Percentiles rank a stretch among this genome's conserved stretches.
These are phyloP conservation scores for Drosophila chauvacae DNA, from an alignment of 1,140 invertebrate species.

Conservation along the genomic window DNA sequence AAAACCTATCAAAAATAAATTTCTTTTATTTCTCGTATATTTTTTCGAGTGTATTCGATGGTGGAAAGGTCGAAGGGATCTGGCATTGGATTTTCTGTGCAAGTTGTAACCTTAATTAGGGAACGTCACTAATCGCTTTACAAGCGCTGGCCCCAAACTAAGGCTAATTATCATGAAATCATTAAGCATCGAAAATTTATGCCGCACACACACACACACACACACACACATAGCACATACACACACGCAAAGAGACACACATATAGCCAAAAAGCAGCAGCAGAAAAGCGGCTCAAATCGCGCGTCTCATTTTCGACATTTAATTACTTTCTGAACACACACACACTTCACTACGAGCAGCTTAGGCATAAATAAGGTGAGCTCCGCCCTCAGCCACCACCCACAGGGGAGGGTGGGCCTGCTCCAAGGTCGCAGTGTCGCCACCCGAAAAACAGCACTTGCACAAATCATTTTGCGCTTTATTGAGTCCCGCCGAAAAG, in stretches of 20 bases:
- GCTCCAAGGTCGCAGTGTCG: neutral
- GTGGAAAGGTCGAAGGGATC: constrained; percentile 4
- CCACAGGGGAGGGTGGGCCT: neutral
- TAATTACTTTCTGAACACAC: constrained; percentile 71
- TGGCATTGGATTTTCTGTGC: constrained; percentile 55
- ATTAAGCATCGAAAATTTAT: constrained; percentile 78
- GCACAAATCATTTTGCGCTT: constrained; percentile 67
- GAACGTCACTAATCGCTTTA: constrained; percentile 76
- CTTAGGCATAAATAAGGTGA: constrained; percentile 49
- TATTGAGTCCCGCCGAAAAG: constrained; percentile 60
- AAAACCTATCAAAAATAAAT: no score
- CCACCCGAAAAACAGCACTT: neutral
- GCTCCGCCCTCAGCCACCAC: neutral
- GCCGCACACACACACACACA: constrained; percentile 50
- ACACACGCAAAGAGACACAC: constrained; percentile 38
- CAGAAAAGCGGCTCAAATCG: constrained; percentile 59
- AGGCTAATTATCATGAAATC: constrained; percentile 80
- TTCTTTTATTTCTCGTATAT: neutral
- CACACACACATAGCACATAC: constrained; percentile 3
- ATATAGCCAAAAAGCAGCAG: constrained; percentile 30
- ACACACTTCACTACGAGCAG: constrained; percentile 71
- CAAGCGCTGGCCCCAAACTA: constrained; percentile 57
- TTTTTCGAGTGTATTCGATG: neutral
- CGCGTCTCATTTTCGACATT: constrained; percentile 74
- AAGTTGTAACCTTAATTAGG: constrained; percentile 74